phyloP scores from a whole-genome alignment of 2,113 vertebrate genomes.

The Chelonoidis abingdonii region DNA sequence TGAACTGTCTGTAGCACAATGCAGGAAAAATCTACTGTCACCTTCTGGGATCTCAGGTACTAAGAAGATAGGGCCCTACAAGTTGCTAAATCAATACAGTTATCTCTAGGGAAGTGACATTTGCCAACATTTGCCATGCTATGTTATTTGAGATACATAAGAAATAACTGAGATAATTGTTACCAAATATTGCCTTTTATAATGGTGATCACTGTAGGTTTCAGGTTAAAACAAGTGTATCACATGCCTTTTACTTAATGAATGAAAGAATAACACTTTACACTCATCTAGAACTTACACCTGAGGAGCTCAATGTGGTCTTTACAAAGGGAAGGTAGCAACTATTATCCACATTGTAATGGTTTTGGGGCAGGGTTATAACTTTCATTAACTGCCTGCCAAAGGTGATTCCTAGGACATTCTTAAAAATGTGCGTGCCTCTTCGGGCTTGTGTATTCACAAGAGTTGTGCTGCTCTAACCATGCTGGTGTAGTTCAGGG shows the following conservation, averaged over 20 bases:
- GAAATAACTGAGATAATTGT: background rate
- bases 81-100: background rate
- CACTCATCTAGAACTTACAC: background rate
- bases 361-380: background rate
- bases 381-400: background rate
- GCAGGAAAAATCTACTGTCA: background rate
- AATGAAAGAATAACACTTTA: conserved; percentile 17
- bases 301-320: background rate
- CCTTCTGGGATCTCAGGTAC: background rate
- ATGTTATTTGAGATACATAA: background rate
- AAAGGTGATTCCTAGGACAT: background rate
- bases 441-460: background rate
- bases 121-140: background rate
- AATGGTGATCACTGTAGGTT: background rate
- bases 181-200: background rate
- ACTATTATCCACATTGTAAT: conserved; percentile 4
- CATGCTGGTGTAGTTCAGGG: background rate
- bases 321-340: background rate
- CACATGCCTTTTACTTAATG: background rate
- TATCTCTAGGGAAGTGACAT: background rate
- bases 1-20: background rate
- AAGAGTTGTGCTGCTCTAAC: background rate
- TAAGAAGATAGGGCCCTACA: background rate
- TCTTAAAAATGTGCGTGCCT: background rate
- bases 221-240: background rate